Evolutionary conservation across 2,113 vertebrate species (phyloP), one percentile per base, ranked within the genome.

Genomic region (Corythornis vintsioides): DNA sequence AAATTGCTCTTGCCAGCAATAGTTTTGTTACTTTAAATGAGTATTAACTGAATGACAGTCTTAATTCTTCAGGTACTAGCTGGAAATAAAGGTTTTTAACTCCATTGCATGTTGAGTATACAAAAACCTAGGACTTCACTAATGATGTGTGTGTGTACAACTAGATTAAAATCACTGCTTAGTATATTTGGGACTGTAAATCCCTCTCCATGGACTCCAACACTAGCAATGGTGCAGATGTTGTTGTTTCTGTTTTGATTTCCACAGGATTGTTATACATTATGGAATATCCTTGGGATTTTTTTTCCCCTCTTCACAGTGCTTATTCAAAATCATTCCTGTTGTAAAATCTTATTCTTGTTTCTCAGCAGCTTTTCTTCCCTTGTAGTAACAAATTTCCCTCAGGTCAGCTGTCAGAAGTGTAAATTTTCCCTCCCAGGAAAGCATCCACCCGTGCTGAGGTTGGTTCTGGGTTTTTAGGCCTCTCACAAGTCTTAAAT

Each of bases 1-100:
- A 89, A 95, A 95, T 96, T 88, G 85, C 71, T 96, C 60, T 94
- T 88, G 64, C 50, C 26, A 48, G 77, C 33, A 75, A 53, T 83
- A 63, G 61, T 89, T 93, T 94, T 96, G 84, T 91, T 92, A 91
- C 64, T 96, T 96, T 89, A 94, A 95, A 86, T 80, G 65, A 87
- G 57, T 83, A 93, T 86, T 90, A 96, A 92, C 56, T 74, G 80
- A 90, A 90, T 86, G 91, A 56, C 81, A 92, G 31, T 95, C 73
- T 93, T 90, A 90, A 79, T 96, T 96, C 67, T 86, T 96, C 61
- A 77, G 86, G 47, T 83, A 52, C 47, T 89, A 76, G 81, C 72
- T 92, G 69, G 57, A 96, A 95, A 95, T 76, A 92, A 96, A 93
- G 63, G 28, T 38, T 90, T 93, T 64, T 61, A 76, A 59, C 43